These are phyloP conservation scores for Ericerus pela DNA, from an alignment of 1,140 invertebrate genomes.

Conservation along the genomic window DNA sequence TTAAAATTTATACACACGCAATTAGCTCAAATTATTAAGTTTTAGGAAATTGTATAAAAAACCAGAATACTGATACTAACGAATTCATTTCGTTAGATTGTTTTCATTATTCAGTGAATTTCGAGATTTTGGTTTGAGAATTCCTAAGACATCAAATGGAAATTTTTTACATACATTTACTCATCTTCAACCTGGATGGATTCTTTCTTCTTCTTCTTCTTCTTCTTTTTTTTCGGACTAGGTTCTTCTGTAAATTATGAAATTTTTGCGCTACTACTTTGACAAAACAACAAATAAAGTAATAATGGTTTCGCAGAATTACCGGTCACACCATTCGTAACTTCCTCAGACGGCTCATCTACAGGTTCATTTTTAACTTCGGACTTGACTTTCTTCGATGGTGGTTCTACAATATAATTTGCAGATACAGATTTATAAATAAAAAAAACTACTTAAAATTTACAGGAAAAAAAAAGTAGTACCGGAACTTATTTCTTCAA, in stretches of 20 bases:
- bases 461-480: background rate
- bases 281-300: background rate
- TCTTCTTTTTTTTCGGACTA: background rate
- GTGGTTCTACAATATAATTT: conserved; percentile 16
- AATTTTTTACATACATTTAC: background rate
- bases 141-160: too few species aligned
- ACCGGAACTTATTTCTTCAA: conserved; percentile 23
- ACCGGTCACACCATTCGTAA: background rate
- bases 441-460: background rate
- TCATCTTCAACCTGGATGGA: background rate
- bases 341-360: conserved; percentile 22
- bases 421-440: background rate
- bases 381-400: conserved; percentile 28
- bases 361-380: conserved; percentile 22
- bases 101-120: too few species aligned
- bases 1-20: too few species aligned
- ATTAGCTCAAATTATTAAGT: too few species aligned
- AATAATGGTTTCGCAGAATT: too few species aligned
- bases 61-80: too few species aligned
- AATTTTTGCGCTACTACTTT: too few species aligned
- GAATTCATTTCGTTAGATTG: too few species aligned
- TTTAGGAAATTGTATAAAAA: too few species aligned
- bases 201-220: conserved; percentile 4
- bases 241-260: background rate
- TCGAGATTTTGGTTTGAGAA: too few species aligned